Evolutionary conservation across 2,113 vertebrate species (phyloP), one percentile per base, ranked within the genome.

Genomic region (Hiodon alosoides): DNA sequence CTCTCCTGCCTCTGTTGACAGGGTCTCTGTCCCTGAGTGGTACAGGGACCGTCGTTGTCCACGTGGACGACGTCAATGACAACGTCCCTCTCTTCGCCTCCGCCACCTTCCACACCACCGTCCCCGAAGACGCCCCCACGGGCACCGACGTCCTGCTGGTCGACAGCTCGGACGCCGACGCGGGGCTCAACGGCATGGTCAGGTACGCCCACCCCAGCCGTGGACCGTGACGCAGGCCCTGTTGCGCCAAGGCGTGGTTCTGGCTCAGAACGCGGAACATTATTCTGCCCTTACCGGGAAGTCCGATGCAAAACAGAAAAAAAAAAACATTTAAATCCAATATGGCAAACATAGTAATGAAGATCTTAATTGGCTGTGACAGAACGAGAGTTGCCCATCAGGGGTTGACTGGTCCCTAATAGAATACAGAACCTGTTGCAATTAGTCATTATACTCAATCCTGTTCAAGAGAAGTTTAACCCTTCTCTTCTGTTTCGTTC

Each of bases 21-120:
- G 96, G 97, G 67, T 93, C 90, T 78, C 94, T 94, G 7, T 85
- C 93, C 48, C 91, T 98, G 72, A 99, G 95, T 7, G 96, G 97
- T 76, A 98, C 96, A 2, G 95, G 96, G 16, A 98, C 93, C 0
- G 90, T 99, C 46, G 89, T 82, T 3, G 90, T 98, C 72, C 85
- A 90, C n/a, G 94, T 98, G 66, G 93, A 96, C 69, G 97, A 99
- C 61, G 79, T 94, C 80, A 99, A 99, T 57, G 97, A 99, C 82
- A 98, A 98, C 0, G 74, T 94, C 59, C 97, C 97, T 0, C 76
- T 88, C 0, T 99, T 99, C 5, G 90, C 91, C 75, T 91, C 91
- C 66, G 88, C 90, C 9, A 61, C 87, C 31, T 96, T 96, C 85
- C 93, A 93, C 77, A 93, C 94, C 72, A 87, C 88, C 6, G 89